A percentile compares a stretch with the other conserved stretches of the same genome.
phyloP scores from a whole-genome alignment of 2,797 vertebrate species.

The Chrysocyon brachyurus region DNA sequence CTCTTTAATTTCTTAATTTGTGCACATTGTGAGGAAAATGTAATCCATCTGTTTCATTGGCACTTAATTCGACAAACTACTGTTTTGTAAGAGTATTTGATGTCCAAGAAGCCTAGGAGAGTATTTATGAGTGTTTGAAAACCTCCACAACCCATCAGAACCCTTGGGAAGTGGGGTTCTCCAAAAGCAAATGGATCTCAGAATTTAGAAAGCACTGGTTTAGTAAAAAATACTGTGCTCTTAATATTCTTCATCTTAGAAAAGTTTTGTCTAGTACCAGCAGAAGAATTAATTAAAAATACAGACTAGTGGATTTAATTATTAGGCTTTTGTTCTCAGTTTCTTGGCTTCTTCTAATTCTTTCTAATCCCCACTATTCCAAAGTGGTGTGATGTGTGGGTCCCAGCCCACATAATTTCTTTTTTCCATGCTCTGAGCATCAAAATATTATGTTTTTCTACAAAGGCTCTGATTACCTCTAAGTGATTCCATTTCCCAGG shows the following conservation, averaged over 20 bases:
- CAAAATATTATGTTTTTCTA: slow-evolving; percentile 50
- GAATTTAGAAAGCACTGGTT: neutral
- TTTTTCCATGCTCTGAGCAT: slow-evolving; percentile 21
- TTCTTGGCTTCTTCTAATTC: slow-evolving; percentile 56
- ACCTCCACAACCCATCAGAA: neutral
- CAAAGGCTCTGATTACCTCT: slow-evolving; percentile 41
- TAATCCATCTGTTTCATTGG: slow-evolving; percentile 80
- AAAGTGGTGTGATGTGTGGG: neutral
- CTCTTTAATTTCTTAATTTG: slow-evolving; percentile 82
- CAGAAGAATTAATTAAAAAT: slow-evolving; percentile 60
- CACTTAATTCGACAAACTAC: slow-evolving; percentile 74
- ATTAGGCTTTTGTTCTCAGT: slow-evolving; percentile 36
- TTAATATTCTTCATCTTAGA: slow-evolving; percentile 44
- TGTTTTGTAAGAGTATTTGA: slow-evolving; percentile 73
- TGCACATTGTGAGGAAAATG: slow-evolving; percentile 77
- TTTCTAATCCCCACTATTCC: slow-evolving; percentile 18
- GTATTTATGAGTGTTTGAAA: slow-evolving; percentile 60
- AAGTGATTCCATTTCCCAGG: slow-evolving; percentile 27
- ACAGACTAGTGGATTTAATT: slow-evolving; percentile 38
- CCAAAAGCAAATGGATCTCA: slow-evolving; percentile 19
- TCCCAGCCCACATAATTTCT: slow-evolving; percentile 50
- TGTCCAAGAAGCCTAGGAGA: slow-evolving; percentile 61
- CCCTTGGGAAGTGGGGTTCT: slow-evolving; percentile 47
- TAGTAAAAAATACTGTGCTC: slow-evolving; percentile 22
- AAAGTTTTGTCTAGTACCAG: neutral